Evolutionary conservation across 2,888 invertebrate genomes (phyloP).

Genomic region (Parnassius mnemosyne): DNA sequence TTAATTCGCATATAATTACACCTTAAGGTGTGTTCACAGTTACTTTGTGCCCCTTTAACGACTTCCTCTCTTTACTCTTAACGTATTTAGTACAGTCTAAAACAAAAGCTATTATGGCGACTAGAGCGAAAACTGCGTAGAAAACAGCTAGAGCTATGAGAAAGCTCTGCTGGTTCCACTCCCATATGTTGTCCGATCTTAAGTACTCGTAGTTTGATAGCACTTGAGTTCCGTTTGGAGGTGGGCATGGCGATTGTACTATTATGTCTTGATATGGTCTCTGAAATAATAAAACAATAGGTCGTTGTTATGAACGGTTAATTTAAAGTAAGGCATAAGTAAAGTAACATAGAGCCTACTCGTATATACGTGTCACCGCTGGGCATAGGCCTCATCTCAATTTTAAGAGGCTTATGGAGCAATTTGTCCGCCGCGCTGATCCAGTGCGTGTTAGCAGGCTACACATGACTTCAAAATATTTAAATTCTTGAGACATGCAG

Average conservation of each 20-base stretch:
- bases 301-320: too few relatives aligned
- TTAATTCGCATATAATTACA: not conserved
- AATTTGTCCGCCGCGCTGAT: too few relatives aligned
- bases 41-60: slow-evolving; percentile 74
- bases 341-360: too few relatives aligned
- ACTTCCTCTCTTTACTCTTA: slow-evolving; percentile 74
- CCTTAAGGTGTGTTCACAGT: slow-evolving; percentile 82
- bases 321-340: too few relatives aligned
- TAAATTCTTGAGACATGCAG: too few relatives aligned
- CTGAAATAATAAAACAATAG: slow-evolving; percentile 60
- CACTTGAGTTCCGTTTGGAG: slow-evolving; percentile 88
- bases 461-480: too few relatives aligned
- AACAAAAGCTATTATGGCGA: slow-evolving; percentile 82
- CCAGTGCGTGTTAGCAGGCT: too few relatives aligned
- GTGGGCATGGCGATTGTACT: slow-evolving; percentile 89
- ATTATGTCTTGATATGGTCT: slow-evolving; percentile 93
- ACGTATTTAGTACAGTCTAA: slow-evolving; percentile 79
- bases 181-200: slow-evolving; percentile 66
- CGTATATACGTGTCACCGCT: too few relatives aligned
- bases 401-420: too few relatives aligned
- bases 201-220: slow-evolving; percentile 74
- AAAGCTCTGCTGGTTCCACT: slow-evolving; percentile 77
- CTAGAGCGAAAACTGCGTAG: slow-evolving; percentile 81
- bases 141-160: slow-evolving; percentile 82
- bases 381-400: too few relatives aligned